Conservation (phyloP, 2,888 invertebrate genomes). For the Epirrhoe alternata region DNA sequence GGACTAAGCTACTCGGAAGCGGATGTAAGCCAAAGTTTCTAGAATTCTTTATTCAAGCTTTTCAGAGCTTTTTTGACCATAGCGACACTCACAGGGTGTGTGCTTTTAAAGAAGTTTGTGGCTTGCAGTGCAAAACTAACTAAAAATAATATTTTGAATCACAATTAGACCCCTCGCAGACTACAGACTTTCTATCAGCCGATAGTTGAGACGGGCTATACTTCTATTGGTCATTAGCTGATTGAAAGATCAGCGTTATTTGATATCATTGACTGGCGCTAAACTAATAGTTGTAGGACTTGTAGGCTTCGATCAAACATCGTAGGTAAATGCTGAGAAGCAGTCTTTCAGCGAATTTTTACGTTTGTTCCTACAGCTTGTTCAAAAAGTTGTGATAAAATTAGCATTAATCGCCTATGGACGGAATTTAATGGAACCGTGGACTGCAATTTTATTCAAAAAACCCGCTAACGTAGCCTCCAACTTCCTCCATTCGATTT, state of each 20-base stretch:
- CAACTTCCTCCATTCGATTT: slow-evolving; percentile 35
- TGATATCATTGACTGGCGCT: not conserved
- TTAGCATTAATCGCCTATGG: slow-evolving; percentile 75
- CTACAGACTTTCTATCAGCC: no score
- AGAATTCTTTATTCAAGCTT: slow-evolving; percentile 43
- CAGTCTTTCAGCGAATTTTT: slow-evolving; percentile 58
- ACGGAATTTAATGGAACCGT: slow-evolving; percentile 62
- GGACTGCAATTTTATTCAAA: slow-evolving; percentile 59
- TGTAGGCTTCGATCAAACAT: no score
- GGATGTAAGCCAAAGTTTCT: slow-evolving; percentile 53
- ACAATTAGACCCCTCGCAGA: no score
- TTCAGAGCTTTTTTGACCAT: not conserved
- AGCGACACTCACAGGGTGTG: no score
- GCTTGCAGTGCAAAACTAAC: no score
- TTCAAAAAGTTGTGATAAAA: slow-evolving; percentile 65
- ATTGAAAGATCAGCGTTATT: no score
- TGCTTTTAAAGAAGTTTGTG: no score
- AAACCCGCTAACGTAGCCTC: slow-evolving; percentile 32
- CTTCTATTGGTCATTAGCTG: no score
- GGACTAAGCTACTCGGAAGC: slow-evolving; percentile 36
- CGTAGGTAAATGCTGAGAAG: not conserved
- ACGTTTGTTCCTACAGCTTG: slow-evolving; percentile 52
- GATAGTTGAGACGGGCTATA: no score
- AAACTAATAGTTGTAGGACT: no score
- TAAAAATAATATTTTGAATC: no score